A percentile compares a stretch with the other conserved stretches of the same genome.
Evolutionary conservation across 2,888 invertebrate genomes (phyloP).

Genomic region (Leptarthrus brevirostris): DNA sequence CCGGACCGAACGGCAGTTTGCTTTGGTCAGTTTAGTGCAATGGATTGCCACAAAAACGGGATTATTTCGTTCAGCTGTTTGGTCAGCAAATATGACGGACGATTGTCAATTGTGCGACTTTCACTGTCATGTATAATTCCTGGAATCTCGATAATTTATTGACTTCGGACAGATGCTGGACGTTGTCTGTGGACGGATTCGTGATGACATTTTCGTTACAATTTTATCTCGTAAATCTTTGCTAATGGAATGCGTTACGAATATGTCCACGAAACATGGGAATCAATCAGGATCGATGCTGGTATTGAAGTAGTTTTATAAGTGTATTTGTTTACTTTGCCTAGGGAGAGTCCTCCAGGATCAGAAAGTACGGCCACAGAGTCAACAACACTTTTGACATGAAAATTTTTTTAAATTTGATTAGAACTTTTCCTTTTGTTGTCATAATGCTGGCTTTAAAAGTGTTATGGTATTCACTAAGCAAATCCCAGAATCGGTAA

Average conservation of each 20-base stretch:
- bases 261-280: background rate
- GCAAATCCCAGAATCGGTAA: no score
- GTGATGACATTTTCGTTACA: slow-evolving; percentile 36
- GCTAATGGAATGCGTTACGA: slow-evolving; percentile 1
- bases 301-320: background rate
- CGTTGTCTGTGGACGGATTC: background rate
- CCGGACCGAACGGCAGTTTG: background rate
- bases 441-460: no score
- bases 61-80: slow-evolving; percentile 52
- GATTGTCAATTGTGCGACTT: slow-evolving; percentile 50
- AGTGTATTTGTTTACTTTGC: no score
- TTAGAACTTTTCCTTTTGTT: no score
- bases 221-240: slow-evolving; percentile 33
- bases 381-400: no score
- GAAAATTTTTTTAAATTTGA: no score
- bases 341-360: no score
- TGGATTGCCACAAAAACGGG: slow-evolving; percentile 49
- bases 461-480: no score
- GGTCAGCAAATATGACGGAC: slow-evolving; percentile 47
- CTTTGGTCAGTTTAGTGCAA: slow-evolving; percentile 32
- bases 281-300: slow-evolving; percentile 29
- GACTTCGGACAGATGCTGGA: slow-evolving; percentile 28
- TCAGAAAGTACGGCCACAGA: no score
- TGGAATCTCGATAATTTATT: slow-evolving; percentile 47
- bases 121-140: slow-evolving; percentile 44